Percentiles rank a stretch among this genome's conserved stretches.
Evolutionary conservation across 2,888 invertebrate genomes (phyloP).

Genomic region (Dione juno): DNA sequence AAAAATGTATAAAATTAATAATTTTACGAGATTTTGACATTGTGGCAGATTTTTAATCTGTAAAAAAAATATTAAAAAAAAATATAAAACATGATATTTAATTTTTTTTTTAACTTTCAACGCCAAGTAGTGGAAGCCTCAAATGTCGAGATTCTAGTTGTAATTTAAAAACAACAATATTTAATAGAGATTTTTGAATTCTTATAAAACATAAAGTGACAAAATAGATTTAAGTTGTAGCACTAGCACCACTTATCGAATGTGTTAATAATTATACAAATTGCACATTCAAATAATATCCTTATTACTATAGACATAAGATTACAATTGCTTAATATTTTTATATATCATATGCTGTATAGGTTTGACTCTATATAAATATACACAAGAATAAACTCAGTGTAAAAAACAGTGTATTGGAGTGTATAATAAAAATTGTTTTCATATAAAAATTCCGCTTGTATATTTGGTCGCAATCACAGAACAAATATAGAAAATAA

Average conservation of each 20-base stretch:
- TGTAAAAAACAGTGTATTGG: too few relatives aligned
- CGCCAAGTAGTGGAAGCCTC: conserved; percentile 18
- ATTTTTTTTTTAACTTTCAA: conserved; percentile 2
- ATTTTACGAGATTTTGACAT: too few relatives aligned
- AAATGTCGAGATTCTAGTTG: background rate
- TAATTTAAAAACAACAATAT: background rate
- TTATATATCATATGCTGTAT: background rate
- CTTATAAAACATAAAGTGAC: background rate
- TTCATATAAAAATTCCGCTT: background rate
- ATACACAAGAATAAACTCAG: background rate
- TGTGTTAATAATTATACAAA: background rate
- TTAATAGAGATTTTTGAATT: background rate
- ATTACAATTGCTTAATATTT: conserved; percentile 1
- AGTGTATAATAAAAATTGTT: background rate
- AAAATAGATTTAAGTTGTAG: background rate
- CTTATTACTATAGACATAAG: background rate
- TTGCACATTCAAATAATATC: background rate
- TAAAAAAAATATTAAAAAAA: too few relatives aligned
- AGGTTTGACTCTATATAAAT: background rate
- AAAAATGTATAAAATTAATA: too few relatives aligned
- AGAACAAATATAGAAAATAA: background rate
- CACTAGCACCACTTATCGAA: background rate
- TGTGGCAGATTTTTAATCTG: too few relatives aligned
- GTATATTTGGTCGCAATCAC: background rate
- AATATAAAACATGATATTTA: too few relatives aligned